Evolutionary conservation across 1,140 invertebrate genomes (phyloP), one percentile per base, ranked within the genome.

Genomic region (Leptinotarsa undecemlineata): DNA sequence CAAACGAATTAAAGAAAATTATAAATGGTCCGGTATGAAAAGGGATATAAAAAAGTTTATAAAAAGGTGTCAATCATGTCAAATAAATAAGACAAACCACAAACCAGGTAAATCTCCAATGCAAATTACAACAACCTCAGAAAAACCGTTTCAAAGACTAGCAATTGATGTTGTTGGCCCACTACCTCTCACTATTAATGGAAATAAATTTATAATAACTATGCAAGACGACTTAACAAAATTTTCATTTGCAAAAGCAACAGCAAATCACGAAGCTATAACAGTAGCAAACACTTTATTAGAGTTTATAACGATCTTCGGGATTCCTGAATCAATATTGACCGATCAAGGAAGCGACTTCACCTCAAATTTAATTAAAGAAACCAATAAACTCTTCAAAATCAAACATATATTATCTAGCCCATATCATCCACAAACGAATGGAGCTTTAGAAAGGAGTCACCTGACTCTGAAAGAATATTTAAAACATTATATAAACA

Each of bases 1-100:
- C 51, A 61, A 71, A 21, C 79, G 79, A 80, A 83, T 86, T 17
- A 77, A 82, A 63, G 69, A 81, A n/a, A 73, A 83, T 23, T 85
- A 77, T 72, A 84, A 78, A 76, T 86, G 84, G 85, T 76, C 80
- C 74, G 79, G 79, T 4, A 84, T 85, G 82, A 84, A 81, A 70
- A 67, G 81, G 13, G 80, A 82, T 66, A 85, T 85, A 13, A 81
- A 81, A 72, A 77, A 78, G 19, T 84, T 81, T 68, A 75, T 85
- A 17, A 77, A 81, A 61, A 75, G 64, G 3, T 84, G 82, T 74
- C 13, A 74, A 61, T 75, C 72, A 20, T 83, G 82, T 76, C 79
- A 82, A 80, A 68, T 71, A 68, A 82, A 81, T 78, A 84, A 84
- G 78, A 76, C 71, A 60, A 64, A 73, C 42, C 60, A 76, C n/a